These are phyloP conservation scores for Poecile montanus DNA, from an alignment of 2,797 vertebrate species.

Conservation along the genomic window DNA sequence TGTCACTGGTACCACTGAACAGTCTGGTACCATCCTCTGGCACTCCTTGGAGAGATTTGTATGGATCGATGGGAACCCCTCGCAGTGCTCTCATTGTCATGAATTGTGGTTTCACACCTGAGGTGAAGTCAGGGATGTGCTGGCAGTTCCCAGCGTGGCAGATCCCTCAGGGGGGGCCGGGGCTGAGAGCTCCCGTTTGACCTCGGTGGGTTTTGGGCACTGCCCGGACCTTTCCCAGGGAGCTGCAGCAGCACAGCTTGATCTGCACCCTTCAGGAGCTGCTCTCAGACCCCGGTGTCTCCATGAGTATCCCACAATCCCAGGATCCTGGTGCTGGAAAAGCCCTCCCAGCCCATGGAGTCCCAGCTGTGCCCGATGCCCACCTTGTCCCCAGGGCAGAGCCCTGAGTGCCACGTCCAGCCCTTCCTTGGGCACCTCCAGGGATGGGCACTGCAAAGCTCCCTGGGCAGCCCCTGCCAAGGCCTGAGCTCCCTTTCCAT, in stretches of 20 bases:
- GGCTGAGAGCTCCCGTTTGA: too few species aligned
- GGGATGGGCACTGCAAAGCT: too few species aligned
- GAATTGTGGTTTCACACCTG: rapidly evolving
- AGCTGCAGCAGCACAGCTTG: neutral
- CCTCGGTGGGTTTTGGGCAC: neutral
- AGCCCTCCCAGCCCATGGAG: neutral
- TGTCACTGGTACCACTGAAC: neutral
- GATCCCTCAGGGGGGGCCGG: neutral
- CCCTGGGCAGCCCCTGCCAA: too few species aligned
- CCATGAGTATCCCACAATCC: rapidly evolving
- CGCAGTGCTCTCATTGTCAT: rapidly evolving
- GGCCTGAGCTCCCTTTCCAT: too few species aligned
- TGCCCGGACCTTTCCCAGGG: neutral
- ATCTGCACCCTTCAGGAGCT: neutral
- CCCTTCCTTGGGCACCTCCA: too few species aligned
- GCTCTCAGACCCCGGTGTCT: too few species aligned
- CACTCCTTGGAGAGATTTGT: neutral
- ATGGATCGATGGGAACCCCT: neutral
- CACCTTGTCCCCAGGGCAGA: neutral
- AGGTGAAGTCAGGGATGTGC: neutral
- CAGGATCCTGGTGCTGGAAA: neutral
- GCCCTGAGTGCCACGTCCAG: neutral
- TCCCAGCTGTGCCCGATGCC: neutral
- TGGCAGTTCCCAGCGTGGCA: neutral
- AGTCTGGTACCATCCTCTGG: neutral